A percentile compares a stretch with the other conserved stretches of the same genome.
Conservation (phyloP, 1,140 invertebrate genomes). For the Eueides isabella region DNA sequence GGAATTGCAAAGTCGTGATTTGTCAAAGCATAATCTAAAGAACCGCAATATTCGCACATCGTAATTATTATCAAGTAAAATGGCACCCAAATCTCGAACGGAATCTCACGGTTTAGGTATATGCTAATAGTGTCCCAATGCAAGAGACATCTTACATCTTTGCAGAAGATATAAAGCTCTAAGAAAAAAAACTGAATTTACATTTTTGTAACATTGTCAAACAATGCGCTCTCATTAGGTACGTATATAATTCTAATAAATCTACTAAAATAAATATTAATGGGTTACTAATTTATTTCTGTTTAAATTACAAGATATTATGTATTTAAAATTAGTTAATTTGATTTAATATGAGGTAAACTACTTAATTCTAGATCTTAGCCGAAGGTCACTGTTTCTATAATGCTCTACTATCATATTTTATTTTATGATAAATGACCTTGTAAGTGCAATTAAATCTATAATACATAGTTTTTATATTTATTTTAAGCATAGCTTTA, state of each 20-base stretch:
- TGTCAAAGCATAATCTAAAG: constrained; percentile 82
- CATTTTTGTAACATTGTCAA: neutral
- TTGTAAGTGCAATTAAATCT: neutral
- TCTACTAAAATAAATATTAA: constrained; percentile 7
- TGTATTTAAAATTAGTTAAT: constrained; percentile 11
- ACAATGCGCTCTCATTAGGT: neutral
- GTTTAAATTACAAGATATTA: neutral
- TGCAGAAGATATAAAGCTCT: neutral
- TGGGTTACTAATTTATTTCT: constrained; percentile 5
- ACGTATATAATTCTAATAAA: neutral
- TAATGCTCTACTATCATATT: constrained; percentile 12
- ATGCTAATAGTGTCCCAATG: constrained; percentile 36
- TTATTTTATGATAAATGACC: neutral
- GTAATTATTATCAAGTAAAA: constrained; percentile 81
- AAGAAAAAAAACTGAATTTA: too few species aligned
- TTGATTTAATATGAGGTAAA: constrained; percentile 5
- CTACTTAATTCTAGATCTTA: constrained; percentile 5
- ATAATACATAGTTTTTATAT: neutral
- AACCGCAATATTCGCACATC: constrained; percentile 81
- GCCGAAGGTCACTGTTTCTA: neutral
- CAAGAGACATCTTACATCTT: constrained; percentile 26
- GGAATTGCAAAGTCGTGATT: constrained; percentile 82
- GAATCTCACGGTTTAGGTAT: constrained; percentile 64
- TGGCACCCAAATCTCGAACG: constrained; percentile 72
- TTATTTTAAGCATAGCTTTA: neutral